A percentile compares a stretch with the other conserved stretches of the same genome.
Evolutionary conservation across 2,797 vertebrate genomes (phyloP).

Genomic region (Melanotaenia parkinsoni): DNA sequence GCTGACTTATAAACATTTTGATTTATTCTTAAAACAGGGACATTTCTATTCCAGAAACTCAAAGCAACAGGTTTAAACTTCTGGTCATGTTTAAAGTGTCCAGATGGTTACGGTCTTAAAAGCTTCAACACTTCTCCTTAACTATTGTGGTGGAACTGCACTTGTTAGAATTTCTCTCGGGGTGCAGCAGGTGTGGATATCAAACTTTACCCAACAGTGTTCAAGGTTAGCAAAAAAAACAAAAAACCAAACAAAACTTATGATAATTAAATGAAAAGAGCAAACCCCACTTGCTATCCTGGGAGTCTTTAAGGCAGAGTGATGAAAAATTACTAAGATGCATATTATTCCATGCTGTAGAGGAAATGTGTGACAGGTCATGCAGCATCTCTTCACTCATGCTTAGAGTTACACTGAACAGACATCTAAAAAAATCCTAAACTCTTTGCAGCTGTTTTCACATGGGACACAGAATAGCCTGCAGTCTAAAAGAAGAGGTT

Average conservation of each 20-base stretch:
- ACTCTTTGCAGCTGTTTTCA: slow-evolving; percentile 23
- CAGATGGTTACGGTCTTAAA: slow-evolving; percentile 4
- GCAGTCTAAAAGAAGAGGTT: slow-evolving; percentile 21
- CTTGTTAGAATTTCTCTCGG: slow-evolving; percentile 2
- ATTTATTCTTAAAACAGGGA: slow-evolving; percentile 15
- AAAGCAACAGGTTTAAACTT: slow-evolving; percentile 13
- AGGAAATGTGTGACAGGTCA: slow-evolving; percentile 19
- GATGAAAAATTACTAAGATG: slow-evolving; percentile 24
- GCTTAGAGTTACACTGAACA: slow-evolving; percentile 19
- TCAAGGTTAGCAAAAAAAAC: slow-evolving; percentile 28
- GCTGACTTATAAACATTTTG: slow-evolving; percentile 20
- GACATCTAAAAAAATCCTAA: slow-evolving; percentile 21
- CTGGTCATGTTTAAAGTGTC: not conserved
- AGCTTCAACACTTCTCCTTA: slow-evolving; percentile 12
- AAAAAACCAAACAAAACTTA: slow-evolving; percentile 7
- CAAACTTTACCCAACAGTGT: slow-evolving; percentile 35
- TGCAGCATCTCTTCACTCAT: slow-evolving; percentile 8
- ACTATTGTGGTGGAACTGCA: slow-evolving; percentile 4
- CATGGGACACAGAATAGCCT: slow-evolving; percentile 21
- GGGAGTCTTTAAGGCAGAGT: slow-evolving; percentile 10
- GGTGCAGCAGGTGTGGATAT: slow-evolving; percentile 26
- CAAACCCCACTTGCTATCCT: slow-evolving; percentile 24
- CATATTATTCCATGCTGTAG: slow-evolving; percentile 12
- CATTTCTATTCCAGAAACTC: slow-evolving; percentile 11
- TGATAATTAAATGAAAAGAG: slow-evolving; percentile 36